Evolutionary conservation across 2,888 invertebrate species (phyloP).

Genomic region (Caenorhabditis zanzibari): DNA sequence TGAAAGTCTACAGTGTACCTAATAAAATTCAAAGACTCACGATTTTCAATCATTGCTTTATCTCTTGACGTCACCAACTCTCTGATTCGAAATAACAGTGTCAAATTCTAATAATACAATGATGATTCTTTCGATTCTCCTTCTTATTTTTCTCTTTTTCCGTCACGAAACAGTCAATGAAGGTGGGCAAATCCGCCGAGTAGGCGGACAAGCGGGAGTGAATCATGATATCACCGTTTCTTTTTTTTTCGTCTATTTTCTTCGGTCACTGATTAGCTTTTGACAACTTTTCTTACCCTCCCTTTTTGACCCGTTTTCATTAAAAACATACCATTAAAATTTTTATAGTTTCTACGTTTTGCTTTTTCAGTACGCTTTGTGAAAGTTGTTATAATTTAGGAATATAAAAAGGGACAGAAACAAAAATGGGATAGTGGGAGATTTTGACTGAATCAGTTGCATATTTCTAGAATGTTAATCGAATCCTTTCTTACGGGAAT

Average conservation of each 20-base stretch:
- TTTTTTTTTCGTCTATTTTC: slow-evolving; percentile 12
- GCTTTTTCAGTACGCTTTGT: not conserved
- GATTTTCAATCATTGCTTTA: too few relatives aligned
- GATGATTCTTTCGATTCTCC: slow-evolving; percentile 20
- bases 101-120: slow-evolving; percentile 5
- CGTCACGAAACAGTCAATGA: slow-evolving; percentile 44
- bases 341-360: slow-evolving; percentile 33
- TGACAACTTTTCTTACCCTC: slow-evolving; percentile 23
- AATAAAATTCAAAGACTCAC: too few relatives aligned
- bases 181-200: slow-evolving; percentile 56
- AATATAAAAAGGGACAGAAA: not conserved
- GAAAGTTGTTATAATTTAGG: not conserved
- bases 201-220: slow-evolving; percentile 53
- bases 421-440: slow-evolving; percentile 1
- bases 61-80: too few relatives aligned
- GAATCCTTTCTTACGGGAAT: not conserved
- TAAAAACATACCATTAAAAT: slow-evolving; percentile 37
- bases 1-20: not conserved
- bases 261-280: slow-evolving; percentile 57
- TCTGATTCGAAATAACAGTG: not conserved
- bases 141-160: slow-evolving; percentile 12
- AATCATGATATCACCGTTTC: slow-evolving; percentile 50
- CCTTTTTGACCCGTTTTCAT: slow-evolving; percentile 44
- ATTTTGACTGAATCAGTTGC: not conserved
- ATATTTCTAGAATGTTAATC: not conserved